phyloP scores from a whole-genome alignment of 2,888 invertebrate genomes.

The Spodoptera littoralis region DNA sequence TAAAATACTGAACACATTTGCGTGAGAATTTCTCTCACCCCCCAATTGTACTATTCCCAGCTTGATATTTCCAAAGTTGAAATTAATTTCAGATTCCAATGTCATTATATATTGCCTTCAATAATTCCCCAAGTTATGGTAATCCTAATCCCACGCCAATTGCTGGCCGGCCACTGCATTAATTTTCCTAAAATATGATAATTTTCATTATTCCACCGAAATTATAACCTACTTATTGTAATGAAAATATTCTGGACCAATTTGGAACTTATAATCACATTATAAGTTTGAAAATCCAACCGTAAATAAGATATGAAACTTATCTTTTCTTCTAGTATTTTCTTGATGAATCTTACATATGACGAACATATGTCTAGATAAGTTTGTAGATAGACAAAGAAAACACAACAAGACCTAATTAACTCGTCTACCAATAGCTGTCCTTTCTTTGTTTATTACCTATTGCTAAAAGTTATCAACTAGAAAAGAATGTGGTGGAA shows the following conservation, averaged over 20 bases:
- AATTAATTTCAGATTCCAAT: conserved; percentile 38
- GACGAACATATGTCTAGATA: no score
- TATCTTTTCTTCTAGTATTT: no score
- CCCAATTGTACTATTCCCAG: conserved; percentile 4
- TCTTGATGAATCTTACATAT: no score
- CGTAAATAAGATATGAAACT: no score
- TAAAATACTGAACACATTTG: neutral
- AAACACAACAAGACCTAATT: no score
- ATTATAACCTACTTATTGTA: conserved; percentile 24
- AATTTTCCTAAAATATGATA: conserved; percentile 44
- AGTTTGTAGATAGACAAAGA: no score
- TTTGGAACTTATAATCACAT: neutral
- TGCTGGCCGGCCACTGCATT: conserved; percentile 36
- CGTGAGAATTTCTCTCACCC: neutral
- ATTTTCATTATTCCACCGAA: conserved; percentile 35
- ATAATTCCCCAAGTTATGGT: conserved; percentile 50
- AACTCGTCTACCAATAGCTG: no score
- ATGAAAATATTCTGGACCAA: conserved; percentile 19
- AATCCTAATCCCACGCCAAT: conserved; percentile 47
- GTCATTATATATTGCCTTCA: conserved; percentile 41
- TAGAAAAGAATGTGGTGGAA: no score
- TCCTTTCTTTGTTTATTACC: no score
- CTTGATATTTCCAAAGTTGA: conserved; percentile 19
- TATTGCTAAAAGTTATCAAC: no score
- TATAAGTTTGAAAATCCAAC: no score